Conservation (phyloP, 30 jellyfish, hydroid and myxozoan species). For the Calvadosia cruxmelitensis region DNA sequence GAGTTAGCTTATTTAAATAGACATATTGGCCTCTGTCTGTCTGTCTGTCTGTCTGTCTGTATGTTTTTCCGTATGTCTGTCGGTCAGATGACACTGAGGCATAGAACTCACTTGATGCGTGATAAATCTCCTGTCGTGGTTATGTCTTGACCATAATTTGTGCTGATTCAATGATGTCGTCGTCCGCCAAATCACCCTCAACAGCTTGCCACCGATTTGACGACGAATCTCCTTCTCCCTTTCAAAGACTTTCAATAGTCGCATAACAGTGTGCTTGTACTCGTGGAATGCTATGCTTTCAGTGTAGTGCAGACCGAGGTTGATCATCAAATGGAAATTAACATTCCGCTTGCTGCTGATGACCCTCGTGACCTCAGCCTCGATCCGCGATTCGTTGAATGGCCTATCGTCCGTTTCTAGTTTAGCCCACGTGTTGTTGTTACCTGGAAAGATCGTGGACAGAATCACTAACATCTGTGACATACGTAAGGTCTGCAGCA, state of each 20-base stretch:
- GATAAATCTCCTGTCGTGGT: conserved; percentile 31
- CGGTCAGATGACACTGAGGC: no score
- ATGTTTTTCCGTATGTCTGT: no score
- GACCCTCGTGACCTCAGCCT: conserved; percentile 16
- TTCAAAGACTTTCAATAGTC: conserved; percentile 10
- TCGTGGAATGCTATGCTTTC: conserved; percentile 29
- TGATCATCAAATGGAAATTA: conserved; percentile 19
- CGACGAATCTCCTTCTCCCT: no score
- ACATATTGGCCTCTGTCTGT: no score
- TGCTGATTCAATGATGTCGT: conserved; percentile 50
- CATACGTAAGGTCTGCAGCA: no score
- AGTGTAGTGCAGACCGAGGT: conserved; percentile 53
- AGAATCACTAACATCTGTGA: no score
- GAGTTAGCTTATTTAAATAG: no score
- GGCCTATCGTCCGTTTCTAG: conserved; percentile 32
- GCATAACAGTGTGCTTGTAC: conserved; percentile 17
- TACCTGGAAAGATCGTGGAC: conserved; percentile 14
- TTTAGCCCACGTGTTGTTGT: conserved; percentile 64
- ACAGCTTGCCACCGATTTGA: neutral
- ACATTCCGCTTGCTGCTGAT: conserved; percentile 5
- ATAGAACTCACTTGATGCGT: conserved; percentile 50
- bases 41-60: no score
- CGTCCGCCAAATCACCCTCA: conserved; percentile 52
- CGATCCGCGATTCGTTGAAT: conserved; percentile 29
- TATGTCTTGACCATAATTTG: conserved; percentile 29